Evolutionary conservation across 1,140 invertebrate species (phyloP), one percentile per base, ranked within the genome.

Genomic region (Argopecten irradians): DNA sequence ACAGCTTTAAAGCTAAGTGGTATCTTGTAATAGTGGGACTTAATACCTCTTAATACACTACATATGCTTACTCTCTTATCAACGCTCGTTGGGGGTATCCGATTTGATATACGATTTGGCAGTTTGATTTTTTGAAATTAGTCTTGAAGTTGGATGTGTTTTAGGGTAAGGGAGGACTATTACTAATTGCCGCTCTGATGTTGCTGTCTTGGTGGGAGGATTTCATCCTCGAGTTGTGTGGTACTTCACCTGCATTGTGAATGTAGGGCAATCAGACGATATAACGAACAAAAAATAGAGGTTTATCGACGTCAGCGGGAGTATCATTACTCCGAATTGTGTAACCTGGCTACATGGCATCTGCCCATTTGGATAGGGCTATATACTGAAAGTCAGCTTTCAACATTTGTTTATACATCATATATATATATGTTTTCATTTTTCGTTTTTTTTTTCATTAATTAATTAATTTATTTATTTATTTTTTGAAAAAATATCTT

Each of bases 71-170:
- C 55, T 71, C 22, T n/a, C 55, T 71, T 71, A 71, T 71, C 55
- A 71, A 71, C 55, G 55, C 55, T 71, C 55, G 55, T n/a, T 71
- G 55, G 55, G 43, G 55, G 55, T 71, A 71, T 71, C 55, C 55
- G 55, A 71, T 71, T 71, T 71, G 55, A 71, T 71, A 71, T 71
- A 71, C 55, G 55, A 71, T 71, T 71, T 71, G 55, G 55, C 55
- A 71, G 55, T 71, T 71, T 71, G 55, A 71, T 71, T 71, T 71
- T 71, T 71, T 71, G 55, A 71, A 71, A 71, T 71, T 71, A 71
- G 55, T 71, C 55, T 71, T 71, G 55, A 71, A 71, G 55, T 71
- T 71, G 55, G n/a, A 71, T 28, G 28, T 71, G 55, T 71, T 71
- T 71, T 22, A 71, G 55, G 55, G 55, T 28, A 71, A 71, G 55